Evolutionary conservation across 2,797 vertebrate species (phyloP).

Genomic region (Onychomys torridus): DNA sequence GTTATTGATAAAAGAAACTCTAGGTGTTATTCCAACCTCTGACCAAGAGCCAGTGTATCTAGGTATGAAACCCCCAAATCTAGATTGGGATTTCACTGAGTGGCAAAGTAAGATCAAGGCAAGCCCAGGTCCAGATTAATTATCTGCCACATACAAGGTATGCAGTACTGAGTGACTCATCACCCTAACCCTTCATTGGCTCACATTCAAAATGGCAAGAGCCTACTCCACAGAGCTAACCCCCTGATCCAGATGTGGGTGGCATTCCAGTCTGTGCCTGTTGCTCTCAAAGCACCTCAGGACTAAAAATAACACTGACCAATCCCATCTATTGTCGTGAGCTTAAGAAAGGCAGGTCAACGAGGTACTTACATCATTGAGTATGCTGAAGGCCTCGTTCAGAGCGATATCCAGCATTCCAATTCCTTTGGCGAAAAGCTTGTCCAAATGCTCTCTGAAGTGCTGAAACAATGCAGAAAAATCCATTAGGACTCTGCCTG

Average conservation of each 20-base stretch:
- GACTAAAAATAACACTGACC: neutral
- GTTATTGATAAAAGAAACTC: neutral
- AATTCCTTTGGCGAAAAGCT: conserved; percentile 98
- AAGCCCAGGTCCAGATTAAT: neutral
- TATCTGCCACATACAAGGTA: neutral
- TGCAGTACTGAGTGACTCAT: fast-evolving
- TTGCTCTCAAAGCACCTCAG: neutral
- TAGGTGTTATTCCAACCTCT: neutral
- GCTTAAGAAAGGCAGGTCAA: conserved; percentile 52
- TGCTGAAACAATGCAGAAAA: conserved; percentile 89
- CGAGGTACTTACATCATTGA: conserved; percentile 93
- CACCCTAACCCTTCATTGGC: neutral
- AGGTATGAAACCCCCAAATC: neutral
- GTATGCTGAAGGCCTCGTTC: conserved; percentile 96
- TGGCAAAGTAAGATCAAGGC: neutral
- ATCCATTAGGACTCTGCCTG: neutral
- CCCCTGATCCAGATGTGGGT: neutral
- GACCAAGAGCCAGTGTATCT: neutral
- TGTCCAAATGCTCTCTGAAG: conserved; percentile 98
- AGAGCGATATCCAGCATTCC: conserved; percentile 97
- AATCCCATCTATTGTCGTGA: neutral
- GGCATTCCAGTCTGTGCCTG: neutral
- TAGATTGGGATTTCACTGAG: neutral
- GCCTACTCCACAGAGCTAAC: neutral
- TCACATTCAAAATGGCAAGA: neutral